Base-by-base conservation (phyloP, 2,113 vertebrate genomes). In the Calcarius ornatus region DNA sequence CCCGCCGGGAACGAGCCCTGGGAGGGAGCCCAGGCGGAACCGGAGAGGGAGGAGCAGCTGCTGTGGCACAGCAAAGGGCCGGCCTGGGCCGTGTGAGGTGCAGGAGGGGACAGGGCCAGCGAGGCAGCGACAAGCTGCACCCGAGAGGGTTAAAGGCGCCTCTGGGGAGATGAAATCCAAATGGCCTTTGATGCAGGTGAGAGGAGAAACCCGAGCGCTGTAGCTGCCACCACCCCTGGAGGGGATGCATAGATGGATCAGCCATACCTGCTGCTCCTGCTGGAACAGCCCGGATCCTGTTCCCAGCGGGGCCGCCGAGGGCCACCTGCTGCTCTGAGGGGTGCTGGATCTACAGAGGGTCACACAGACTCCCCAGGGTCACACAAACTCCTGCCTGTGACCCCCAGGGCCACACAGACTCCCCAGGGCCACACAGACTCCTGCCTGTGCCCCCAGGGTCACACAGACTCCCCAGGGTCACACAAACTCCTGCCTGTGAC, bases 131-230 rank as follows among this genome's bases (percentile, higher is more conserved):
- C 81, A 35, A 12, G 31, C 45, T 1, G 3, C 23, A 7, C 69
- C 64, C 43, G 53, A 82, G n/a, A 59, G 88, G 61, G 92, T 96
- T 96, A 96, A 96, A 91, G 15, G 71, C 51, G 71, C 63, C 43
- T 91, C 61, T 89, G 15, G 13, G 1, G 70, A 79, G 94, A 96
- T 95, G 87, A 87, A 90, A 90, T 91, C 81, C 84, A 1, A 85
- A 60, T 19, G 78, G 53, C 90, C 88, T 94, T 91, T 93, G 90
- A 21, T 82, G 40, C 94, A 95, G 96, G 95, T 96, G 96, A 96
- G 90, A 93, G 85, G 61, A 48, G 96, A 96, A 96, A 96, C 5
- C 96, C 57, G 91, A 95, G 2, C 70, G 47, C 47, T 25, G 1
- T 0, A 15, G 63, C 78, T 69, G 12, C 75, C 28, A 2, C 40